Percentiles rank a stretch among this genome's conserved stretches.
These are phyloP conservation scores for Battus philenor DNA, from an alignment of 1,140 invertebrate genomes.

Conservation along the genomic window DNA sequence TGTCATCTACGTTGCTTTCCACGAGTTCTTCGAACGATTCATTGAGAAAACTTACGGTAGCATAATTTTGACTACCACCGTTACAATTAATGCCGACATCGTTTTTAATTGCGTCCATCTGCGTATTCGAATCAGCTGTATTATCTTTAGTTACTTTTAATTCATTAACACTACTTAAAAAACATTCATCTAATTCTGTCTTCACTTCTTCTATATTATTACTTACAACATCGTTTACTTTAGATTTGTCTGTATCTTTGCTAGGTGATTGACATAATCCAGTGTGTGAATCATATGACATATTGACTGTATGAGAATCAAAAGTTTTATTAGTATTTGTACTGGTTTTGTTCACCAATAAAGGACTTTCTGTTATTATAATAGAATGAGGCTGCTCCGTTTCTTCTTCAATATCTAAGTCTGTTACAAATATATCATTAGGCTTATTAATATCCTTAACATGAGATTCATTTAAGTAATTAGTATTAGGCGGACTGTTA, in stretches of 20 bases:
- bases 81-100: conserved; percentile 30
- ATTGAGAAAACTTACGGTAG: conserved; percentile 58
- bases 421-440: conserved; percentile 38
- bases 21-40: conserved; percentile 62
- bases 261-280: conserved; percentile 20
- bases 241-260: conserved; percentile 11
- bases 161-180: neutral
- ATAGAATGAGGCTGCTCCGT: conserved; percentile 67
- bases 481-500: conserved; percentile 45
- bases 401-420: conserved; percentile 56
- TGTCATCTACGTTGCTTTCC: conserved; percentile 64
- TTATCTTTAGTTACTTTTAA: neutral
- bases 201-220: neutral
- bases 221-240: neutral
- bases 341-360: conserved; percentile 36
- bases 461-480: conserved; percentile 62
- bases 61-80: conserved; percentile 50
- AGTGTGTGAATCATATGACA: conserved; percentile 37
- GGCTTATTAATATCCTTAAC: conserved; percentile 33
- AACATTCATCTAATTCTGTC: neutral
- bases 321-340: conserved; percentile 35
- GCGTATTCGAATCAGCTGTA: too few species aligned
- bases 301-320: conserved; percentile 28
- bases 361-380: conserved; percentile 55
- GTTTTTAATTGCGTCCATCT: neutral